Base-by-base conservation (phyloP, 2,888 invertebrate genomes). In the Actias luna region DNA sequence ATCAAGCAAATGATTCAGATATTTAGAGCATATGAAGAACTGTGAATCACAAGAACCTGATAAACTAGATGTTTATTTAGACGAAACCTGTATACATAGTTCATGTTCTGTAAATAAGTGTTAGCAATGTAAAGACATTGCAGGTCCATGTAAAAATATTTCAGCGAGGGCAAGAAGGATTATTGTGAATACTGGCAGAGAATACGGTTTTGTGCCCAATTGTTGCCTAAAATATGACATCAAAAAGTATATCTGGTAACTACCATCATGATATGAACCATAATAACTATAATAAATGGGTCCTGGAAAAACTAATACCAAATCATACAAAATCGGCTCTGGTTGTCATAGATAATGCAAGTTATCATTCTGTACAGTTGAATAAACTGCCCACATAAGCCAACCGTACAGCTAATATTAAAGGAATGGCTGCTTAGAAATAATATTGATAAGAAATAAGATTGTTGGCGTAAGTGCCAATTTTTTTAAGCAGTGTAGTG, bases 321-420 rank as follows among this genome's bases (percentile, higher is more conserved):
- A n/a, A n/a, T n/a, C 52, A 22, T 52, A 52, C 25, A 16, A 52
- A 52, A n/a, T 22, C 25, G 36, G 35, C 22, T 33, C n/a, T 36
- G 36, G 14, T 59, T 59, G 64, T 65, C 36, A 65, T 65, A 59
- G 65, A 65, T 27, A 65, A 63, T 62, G 63, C 59, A 27, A 58
- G 59, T 16, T 65, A 65, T 59, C 63, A 63, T 58, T 61, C 63
- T 33, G 29, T 58, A 58, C 39, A 60, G 29, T 29, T 60, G 46
- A 60, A 60, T 29, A 46, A 46, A 60, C 60, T 29, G 50, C 60
- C 60, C 46, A 50, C 60, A 60, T 29, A 50, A 60, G 60, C 60
- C 50, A 25, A 50, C 29, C 46, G 60, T 59, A 60, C 27, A 29
- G 46, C 60, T 60, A 50, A 46, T 60, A 60, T 46, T 25, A 60